Percentiles rank a stretch among this genome's conserved stretches.
Evolutionary conservation across 2,888 invertebrate genomes (phyloP).

Genomic region (Sinopyrophorus schimmeli): DNA sequence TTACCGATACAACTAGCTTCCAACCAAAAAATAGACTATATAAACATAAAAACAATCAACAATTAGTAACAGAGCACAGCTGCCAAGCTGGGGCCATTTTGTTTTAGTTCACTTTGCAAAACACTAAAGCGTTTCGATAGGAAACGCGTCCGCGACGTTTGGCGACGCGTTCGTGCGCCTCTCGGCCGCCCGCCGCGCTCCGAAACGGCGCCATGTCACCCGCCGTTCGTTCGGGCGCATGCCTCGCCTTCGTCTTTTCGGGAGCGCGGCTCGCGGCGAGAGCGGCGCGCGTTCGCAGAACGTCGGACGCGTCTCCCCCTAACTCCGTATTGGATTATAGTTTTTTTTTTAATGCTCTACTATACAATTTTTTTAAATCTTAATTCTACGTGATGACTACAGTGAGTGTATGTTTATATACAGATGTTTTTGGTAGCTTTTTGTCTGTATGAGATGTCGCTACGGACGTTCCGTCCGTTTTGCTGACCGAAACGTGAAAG

Average conservation of each 20-base stretch:
- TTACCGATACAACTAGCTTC: conserved; percentile 51
- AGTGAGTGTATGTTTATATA: conserved; percentile 54
- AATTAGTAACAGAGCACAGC: conserved; percentile 53
- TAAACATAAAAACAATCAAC: conserved; percentile 58
- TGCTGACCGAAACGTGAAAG: conserved; percentile 1
- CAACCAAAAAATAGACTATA: conserved; percentile 58
- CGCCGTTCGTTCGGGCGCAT: no score
- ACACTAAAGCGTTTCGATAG: conserved; percentile 38
- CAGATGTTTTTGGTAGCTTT: conserved; percentile 55
- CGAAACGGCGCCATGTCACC: no score
- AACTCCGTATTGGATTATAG: no score
- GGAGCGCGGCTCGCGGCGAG: no score
- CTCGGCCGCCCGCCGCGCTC: no score
- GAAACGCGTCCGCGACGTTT: no score
- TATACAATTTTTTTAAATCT: no score
- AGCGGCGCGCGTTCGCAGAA: no score
- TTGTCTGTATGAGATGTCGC: conserved; percentile 37
- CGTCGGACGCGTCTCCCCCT: no score
- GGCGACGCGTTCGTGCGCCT: no score
- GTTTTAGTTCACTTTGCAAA: conserved; percentile 31
- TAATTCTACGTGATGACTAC: conserved; percentile 57
- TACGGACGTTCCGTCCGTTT: no score
- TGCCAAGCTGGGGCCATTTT: conserved; percentile 41
- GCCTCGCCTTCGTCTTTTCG: no score
- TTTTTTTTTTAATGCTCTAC: conserved; percentile 22